Conservation (phyloP, 2,888 invertebrate species). For the Caenorhabditis sinica region DNA sequence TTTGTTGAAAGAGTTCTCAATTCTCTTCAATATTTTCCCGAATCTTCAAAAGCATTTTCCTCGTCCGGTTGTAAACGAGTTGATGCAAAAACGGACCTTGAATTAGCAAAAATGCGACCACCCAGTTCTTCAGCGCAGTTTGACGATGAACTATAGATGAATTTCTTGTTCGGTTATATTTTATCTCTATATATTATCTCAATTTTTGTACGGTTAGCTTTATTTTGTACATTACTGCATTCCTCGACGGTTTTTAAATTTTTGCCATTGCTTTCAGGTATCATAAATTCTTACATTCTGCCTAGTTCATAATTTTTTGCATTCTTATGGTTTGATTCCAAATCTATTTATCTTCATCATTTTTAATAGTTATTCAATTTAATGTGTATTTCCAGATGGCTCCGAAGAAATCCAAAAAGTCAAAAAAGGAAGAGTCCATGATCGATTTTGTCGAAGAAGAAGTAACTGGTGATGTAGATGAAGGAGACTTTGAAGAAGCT, state of each 20-base stretch:
- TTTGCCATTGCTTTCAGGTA: conserved; percentile 43
- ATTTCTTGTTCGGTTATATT: conserved; percentile 8
- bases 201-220: conserved; percentile 34
- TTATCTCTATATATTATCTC: conserved; percentile 24
- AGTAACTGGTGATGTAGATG: conserved; percentile 59
- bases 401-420: conserved; percentile 53
- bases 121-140: conserved; percentile 6
- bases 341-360: neutral
- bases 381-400: conserved; percentile 34
- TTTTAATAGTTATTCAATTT: neutral
- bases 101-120: conserved; percentile 53
- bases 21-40: conserved; percentile 78
- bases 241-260: conserved; percentile 28
- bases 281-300: conserved; percentile 6
- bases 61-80: conserved; percentile 92
- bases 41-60: conserved; percentile 77
- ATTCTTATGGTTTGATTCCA: neutral
- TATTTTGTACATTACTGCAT: conserved; percentile 58
- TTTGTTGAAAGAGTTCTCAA: conserved; percentile 66
- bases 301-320: neutral
- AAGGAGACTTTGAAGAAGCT: conserved; percentile 52
- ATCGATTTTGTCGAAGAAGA: conserved; percentile 67
- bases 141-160: conserved; percentile 49
- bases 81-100: conserved; percentile 87
- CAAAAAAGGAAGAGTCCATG: conserved; percentile 59